Evolutionary conservation across 1,140 invertebrate species (phyloP), one percentile per base, ranked within the genome.

Genomic region (Lethrus apterus): DNA sequence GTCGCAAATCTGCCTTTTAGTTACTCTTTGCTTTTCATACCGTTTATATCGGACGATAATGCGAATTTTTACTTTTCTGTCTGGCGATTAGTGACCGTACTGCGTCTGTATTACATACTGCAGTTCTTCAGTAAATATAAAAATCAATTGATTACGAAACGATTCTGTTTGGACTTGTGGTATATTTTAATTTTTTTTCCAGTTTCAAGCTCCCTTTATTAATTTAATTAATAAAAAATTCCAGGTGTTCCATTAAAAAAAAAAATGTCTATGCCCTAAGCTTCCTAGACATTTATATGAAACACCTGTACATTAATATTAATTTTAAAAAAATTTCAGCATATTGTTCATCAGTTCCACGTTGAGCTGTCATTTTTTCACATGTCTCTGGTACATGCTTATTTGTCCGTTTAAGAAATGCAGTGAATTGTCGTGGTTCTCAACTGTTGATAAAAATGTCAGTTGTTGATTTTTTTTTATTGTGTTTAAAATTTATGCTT

Each of bases 81-180:
- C 33, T 38, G 67, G 21, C 55, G 69, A n/a, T 57, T 66, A 1
- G 62, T 68, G 3, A 69, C 68, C 36, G 50, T 72, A 1, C 54
- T 65, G 14, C 61, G 69, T 57, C 63, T 70, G n/a, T 60, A 63
- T 1, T 66, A 70, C 44, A 54, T 72, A 29, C 66, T 69, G 40
- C 70, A 68, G 3, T 69, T 67, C 33, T 58, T 62, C 50, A 59
- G 64, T 15, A 60, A 65, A 32, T 63, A 61, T 35, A 66, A 65
- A 46, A 63, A 65, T 14, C 67, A 61, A 38, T 62, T 70, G 45
- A 63, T 68, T 42, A 64, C 65, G 2, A 60, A 66, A 0, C 68
- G 61, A 51, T 51, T 70, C 15, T 57, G 70, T 21, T 55, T 71
- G 14, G 70, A 70, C 55, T 52, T 72, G 20, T 54, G 60, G 70